phyloP scores from a whole-genome alignment of 1,140 invertebrate genomes.

The Tetragnatha versicolor region DNA sequence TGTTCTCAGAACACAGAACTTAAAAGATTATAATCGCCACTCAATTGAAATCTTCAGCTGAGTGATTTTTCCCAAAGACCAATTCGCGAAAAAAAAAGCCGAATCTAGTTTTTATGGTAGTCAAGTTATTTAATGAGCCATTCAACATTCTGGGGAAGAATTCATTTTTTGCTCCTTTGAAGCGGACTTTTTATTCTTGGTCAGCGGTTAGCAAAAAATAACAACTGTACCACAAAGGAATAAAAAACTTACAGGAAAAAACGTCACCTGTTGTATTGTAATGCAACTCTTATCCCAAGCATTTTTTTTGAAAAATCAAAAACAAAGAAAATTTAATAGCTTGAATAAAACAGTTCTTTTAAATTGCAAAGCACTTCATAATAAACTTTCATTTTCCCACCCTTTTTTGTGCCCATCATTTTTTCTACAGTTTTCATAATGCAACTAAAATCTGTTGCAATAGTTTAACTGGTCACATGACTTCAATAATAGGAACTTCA shows the following conservation, averaged over 20 bases:
- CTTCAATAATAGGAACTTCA: neutral
- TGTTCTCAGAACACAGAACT: neutral
- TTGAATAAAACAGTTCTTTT: conserved; percentile 2
- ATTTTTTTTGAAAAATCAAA: conserved; percentile 3
- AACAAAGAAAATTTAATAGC: conserved; percentile 10
- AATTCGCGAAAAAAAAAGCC: neutral
- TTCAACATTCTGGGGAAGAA: neutral
- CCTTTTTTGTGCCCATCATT: neutral
- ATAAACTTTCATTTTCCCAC: neutral
- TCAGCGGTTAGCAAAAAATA: conserved; percentile 8
- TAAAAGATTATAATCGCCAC: conserved; percentile 1
- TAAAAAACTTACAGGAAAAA: neutral
- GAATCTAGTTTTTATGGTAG: neutral
- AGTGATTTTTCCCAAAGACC: conserved; percentile 1
- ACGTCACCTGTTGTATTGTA: conserved; percentile 10
- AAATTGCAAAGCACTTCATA: conserved; percentile 12
- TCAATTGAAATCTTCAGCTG: conserved; percentile 12
- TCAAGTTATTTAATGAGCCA: conserved; percentile 16
- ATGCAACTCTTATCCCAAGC: neutral
- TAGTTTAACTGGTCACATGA: conserved; percentile 1
- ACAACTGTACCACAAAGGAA: neutral
- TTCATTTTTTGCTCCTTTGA: neutral
- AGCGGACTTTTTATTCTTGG: neutral
- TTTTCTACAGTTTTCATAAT: too few species aligned
- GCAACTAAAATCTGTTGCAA: neutral